phyloP scores from a whole-genome alignment of 2,888 invertebrate genomes.

The Monopis laevigella region DNA sequence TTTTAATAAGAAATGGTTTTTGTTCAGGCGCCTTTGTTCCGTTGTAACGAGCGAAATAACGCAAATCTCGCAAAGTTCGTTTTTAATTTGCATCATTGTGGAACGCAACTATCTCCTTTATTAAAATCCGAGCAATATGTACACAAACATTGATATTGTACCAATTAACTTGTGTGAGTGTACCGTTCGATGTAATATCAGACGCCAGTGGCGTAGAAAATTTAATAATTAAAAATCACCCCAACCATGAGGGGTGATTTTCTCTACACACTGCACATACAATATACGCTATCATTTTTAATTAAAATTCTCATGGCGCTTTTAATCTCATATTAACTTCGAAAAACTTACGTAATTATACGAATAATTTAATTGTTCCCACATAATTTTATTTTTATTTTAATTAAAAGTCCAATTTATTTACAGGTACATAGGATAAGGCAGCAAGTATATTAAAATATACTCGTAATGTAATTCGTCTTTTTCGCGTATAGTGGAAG shows the following conservation, averaged over 20 bases:
- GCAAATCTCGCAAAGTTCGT: slow-evolving; percentile 2
- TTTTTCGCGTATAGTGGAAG: too few relatives aligned
- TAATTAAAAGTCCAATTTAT: too few relatives aligned
- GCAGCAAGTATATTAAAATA: too few relatives aligned
- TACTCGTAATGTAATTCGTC: too few relatives aligned
- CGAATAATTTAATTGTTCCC: not conserved
- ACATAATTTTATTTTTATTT: slow-evolving; percentile 2
- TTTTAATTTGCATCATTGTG: slow-evolving; percentile 1
- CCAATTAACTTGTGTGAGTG: slow-evolving; percentile 10
- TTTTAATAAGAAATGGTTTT: slow-evolving; percentile 25
- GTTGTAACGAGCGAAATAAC: not conserved
- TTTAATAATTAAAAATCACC: slow-evolving; percentile 67
- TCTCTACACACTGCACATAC: slow-evolving; percentile 38
- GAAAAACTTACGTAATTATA: not conserved
- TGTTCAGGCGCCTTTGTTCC: slow-evolving; percentile 12
- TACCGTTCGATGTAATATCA: slow-evolving; percentile 49
- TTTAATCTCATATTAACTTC: slow-evolving; percentile 11
- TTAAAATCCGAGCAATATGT: slow-evolving; percentile 5
- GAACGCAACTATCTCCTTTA: not conserved
- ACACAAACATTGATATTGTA: slow-evolving; percentile 2
- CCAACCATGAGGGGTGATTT: slow-evolving; percentile 37
- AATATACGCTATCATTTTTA: slow-evolving; percentile 61
- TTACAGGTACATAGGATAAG: too few relatives aligned
- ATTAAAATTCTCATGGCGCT: slow-evolving; percentile 38
- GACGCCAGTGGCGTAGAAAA: slow-evolving; percentile 53